Percentiles rank a stretch among this genome's conserved stretches.
Evolutionary conservation across 2,113 vertebrate species (phyloP).

Genomic region (Eurypyga helias): DNA sequence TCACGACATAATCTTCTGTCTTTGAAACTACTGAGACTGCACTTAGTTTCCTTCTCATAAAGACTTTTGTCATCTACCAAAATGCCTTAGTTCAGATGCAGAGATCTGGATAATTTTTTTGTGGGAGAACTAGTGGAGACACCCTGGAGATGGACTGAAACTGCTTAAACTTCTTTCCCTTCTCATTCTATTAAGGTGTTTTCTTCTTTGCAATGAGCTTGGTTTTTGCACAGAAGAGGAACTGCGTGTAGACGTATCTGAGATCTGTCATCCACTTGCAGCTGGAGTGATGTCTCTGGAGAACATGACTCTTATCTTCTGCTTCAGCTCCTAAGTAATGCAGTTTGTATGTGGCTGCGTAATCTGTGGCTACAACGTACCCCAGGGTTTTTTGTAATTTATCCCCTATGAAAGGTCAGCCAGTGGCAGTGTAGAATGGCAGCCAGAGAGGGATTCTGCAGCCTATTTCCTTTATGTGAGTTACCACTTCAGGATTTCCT

Average conservation of each 20-base stretch:
- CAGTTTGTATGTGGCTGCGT: neutral
- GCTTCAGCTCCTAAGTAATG: neutral
- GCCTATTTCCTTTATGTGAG: neutral
- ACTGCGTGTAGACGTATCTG: neutral
- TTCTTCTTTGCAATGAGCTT: neutral
- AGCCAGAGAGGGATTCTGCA: neutral
- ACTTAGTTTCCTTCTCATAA: neutral
- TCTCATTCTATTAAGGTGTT: neutral
- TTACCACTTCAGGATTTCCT: neutral
- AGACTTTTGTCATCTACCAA: neutral
- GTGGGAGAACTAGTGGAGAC: neutral
- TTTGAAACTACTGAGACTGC: neutral
- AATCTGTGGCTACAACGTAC: neutral
- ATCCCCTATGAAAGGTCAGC: neutral
- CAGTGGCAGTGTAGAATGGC: neutral
- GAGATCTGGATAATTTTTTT: neutral
- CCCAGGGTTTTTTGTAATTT: neutral
- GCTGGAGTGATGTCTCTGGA: neutral
- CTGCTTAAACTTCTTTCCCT: neutral
- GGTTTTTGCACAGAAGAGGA: neutral
- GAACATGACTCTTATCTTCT: neutral
- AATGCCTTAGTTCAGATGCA: neutral
- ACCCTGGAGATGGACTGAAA: neutral
- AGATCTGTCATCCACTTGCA: neutral
- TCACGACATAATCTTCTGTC: neutral